These are phyloP conservation scores for Ispidina lecontei DNA, from an alignment of 2,797 vertebrate species.

Conservation along the genomic window DNA sequence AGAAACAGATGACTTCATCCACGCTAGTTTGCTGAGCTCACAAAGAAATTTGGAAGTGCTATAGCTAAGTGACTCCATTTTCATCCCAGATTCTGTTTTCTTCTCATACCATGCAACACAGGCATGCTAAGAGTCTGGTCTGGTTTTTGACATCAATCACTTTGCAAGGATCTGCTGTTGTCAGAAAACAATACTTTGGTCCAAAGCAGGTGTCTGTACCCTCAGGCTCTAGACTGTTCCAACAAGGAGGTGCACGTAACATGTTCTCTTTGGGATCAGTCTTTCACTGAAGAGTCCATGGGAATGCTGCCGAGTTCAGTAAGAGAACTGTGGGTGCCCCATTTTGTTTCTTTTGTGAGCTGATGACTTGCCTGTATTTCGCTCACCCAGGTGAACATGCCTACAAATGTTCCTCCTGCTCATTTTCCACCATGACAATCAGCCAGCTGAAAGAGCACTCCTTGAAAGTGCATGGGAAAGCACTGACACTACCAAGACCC, in stretches of 20 bases:
- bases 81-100: constrained; percentile 48
- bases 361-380: constrained; percentile 73
- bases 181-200: neutral
- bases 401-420: constrained; percentile 95
- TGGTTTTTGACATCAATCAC: neutral
- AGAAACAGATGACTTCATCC: neutral
- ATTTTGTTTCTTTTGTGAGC: constrained; percentile 72
- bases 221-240: neutral
- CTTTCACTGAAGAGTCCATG: constrained; percentile 1
- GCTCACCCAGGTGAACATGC: constrained; percentile 90
- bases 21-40: neutral
- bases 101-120: constrained; percentile 26
- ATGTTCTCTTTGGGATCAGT: constrained; percentile 50
- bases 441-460: constrained; percentile 98
- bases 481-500: constrained; percentile 91
- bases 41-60: neutral
- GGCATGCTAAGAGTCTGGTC: constrained; percentile 21
- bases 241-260: neutral
- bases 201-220: constrained; percentile 2
- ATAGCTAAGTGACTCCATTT: constrained; percentile 9
- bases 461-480: constrained; percentile 93
- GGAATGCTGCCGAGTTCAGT: constrained; percentile 43
- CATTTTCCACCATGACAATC: constrained; percentile 97
- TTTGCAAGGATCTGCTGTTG: constrained; percentile 11
- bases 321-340: constrained; percentile 43